Evolutionary conservation across 2,797 vertebrate genomes (phyloP), one percentile per base, ranked within the genome.

Genomic region (Euphonia xanthogaster): DNA sequence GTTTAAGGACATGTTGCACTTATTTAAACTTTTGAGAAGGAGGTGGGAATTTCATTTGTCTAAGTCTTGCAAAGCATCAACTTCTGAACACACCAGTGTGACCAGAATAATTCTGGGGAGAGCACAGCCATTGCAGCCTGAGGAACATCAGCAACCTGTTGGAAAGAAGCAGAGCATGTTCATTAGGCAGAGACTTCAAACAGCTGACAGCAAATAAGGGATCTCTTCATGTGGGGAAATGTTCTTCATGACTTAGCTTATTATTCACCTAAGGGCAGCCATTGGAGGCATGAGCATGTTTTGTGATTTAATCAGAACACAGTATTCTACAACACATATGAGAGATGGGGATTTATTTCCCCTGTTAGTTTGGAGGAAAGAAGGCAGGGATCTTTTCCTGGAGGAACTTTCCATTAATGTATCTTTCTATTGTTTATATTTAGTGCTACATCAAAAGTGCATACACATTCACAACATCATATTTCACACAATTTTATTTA

Each of bases 401-500:
- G 5, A 79, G n/a, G 39, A 74, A 45, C 33, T 75, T 25, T 40
- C 30, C 31, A 71, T 15, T 1, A 60, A 50, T 1, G 0, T 35
- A 19, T 42, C 62, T 72, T 54, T 71, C 51, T 42, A 45, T 24
- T 21, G 2, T 44, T 53, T 62, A 44, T 7, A 4, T 61, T 24
- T 65, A 68, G 61, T 20, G 44, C 51, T 60, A 42, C 44, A 81
- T 60, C 42, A 93, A 84, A 70, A 95, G 88, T 80, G 95, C 85
- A 66, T 77, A 96, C 83, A 61, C 93, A 77, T 82, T 88, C 63
- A 73, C 79, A 70, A 62, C 55, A 35, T 51, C 60, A 57, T 82
- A 96, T 55, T 84, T 96, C 96, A 97, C 95, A 76, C 95, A 65
- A 66, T 96, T 97, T 98, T 97, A 97, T 97, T 98, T 96, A 96